These are phyloP conservation scores for Forbesichthys papilliferus DNA, from an alignment of 2,113 vertebrate species.

Conservation along the genomic window DNA sequence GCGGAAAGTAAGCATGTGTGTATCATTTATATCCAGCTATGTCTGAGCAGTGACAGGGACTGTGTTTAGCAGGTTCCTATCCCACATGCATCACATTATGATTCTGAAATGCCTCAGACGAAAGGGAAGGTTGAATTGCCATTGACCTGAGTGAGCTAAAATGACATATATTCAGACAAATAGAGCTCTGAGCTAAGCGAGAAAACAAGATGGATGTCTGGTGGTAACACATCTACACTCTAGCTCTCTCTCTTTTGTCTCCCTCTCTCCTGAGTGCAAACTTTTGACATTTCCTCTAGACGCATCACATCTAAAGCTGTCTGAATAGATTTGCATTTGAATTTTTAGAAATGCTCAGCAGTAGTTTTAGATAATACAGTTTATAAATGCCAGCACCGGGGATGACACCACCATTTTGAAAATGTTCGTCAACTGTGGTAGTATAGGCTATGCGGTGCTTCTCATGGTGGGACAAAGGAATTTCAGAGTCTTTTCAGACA, in stretches of 20 bases:
- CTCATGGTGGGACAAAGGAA: slow-evolving; percentile 14
- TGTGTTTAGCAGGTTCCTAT: slow-evolving; percentile 76
- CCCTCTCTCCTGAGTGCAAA: slow-evolving; percentile 43
- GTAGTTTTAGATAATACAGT: slow-evolving; percentile 11
- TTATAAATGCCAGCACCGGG: slow-evolving; percentile 10
- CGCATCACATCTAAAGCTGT: slow-evolving; percentile 35
- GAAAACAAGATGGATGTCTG: slow-evolving; percentile 74
- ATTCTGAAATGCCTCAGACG: slow-evolving; percentile 72
- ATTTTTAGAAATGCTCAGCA: slow-evolving; percentile 21
- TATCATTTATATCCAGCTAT: slow-evolving; percentile 68
- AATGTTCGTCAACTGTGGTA: slow-evolving; percentile 19
- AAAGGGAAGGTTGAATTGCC: slow-evolving; percentile 76
- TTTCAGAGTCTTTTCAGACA: slow-evolving; percentile 28
- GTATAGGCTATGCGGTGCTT: not conserved
- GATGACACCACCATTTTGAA: slow-evolving; percentile 21
- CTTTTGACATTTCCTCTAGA: slow-evolving; percentile 50
- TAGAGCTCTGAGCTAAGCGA: slow-evolving; percentile 67
- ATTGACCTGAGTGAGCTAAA: slow-evolving; percentile 77
- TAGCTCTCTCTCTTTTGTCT: slow-evolving; percentile 15
- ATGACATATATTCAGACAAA: slow-evolving; percentile 78
- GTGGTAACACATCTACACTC: slow-evolving; percentile 68
- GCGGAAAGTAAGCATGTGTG: slow-evolving; percentile 27
- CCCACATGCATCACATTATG: slow-evolving; percentile 75
- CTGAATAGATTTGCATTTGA: not conserved
- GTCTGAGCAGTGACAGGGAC: slow-evolving; percentile 69